Base-by-base conservation (phyloP, 2,113 vertebrate genomes). In the Pelusios castaneus region DNA sequence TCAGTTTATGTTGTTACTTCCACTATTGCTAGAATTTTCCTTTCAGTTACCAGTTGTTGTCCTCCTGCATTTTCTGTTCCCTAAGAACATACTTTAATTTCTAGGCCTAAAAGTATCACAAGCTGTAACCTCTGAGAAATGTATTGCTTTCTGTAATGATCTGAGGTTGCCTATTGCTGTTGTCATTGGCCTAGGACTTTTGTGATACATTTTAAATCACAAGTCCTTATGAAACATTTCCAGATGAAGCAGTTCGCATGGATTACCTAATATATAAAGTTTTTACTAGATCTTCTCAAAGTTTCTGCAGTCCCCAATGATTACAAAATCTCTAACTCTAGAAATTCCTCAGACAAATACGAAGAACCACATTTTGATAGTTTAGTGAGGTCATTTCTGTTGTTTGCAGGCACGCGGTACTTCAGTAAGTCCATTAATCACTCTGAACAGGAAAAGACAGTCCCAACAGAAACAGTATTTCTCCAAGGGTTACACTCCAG, bases 401-500 rank as follows among this genome's bases (percentile, higher is more conserved):
- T 63, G 6, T 14, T 83, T 81, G 63, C 75, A 70, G 85, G 29
- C 31, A 17, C 54, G 79, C 45, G 60, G 1, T 56, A 89, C 82
- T 34, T 93, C 84, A 67, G 80, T 86, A 88, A 84, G 87, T 80
- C 89, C 49, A 77, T 56, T 9, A 96, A 80, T 55, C 82, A 87
- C 70, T 90, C 77, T 47, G 89, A 93, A 88, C 54, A 88, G 85
- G 76, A 29, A n/a, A 38, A 70, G 16, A 38, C n/a, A 38, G n/a
- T 70, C 9, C 17, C 63, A 70, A 19, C 17, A 38, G 63, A 49
- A 89, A 34, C 6, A 0, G 0, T 8, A 73, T 5, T 41, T 87
- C 79, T 88, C 45, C 82, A 38, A 60, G 79, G 45, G 38, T 88
- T 80, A 70, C 60, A 67, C 34, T 76, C 41, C 29, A 27, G 31